Base-by-base conservation (phyloP, 1,140 invertebrate genomes). In the Leptinotarsa undecemlineata region DNA sequence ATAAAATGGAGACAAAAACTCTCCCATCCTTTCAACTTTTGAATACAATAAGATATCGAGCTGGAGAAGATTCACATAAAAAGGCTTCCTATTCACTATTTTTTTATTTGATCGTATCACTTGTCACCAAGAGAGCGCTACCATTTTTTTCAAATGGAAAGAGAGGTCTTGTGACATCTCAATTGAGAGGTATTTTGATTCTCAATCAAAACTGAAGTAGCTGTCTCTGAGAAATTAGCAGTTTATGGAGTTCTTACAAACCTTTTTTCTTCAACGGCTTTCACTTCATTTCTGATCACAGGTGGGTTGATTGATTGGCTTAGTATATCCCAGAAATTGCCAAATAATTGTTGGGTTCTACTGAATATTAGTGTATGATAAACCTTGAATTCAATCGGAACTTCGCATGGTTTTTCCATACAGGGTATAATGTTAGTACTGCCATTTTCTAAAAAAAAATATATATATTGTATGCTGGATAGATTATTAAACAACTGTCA, bases 341-440 rank as follows among this genome's bases (percentile, higher is more conserved):
- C 91, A 20, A 89, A 81, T 26, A 33, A 23, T 74, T 82, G 85
- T 11, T 85, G 86, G 21, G 85, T 84, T 72, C 85, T 84, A 68
- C 85, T 86, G 76, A 89, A 91, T 78, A 90, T 87, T 26, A 91
- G 82, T 70, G 87, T 86, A 77, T 83, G 88, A 81, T 86, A 89
- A 82, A 84, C 90, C 70, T 77, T 85, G 62, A 92, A 82, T 68
- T 90, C 88, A 71, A 84, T 81, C 47, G 91, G 91, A 69, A 92
- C 79, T 14, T 62, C 21, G 79, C 90, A 90, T 23, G 81, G 80
- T 79, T 90, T 85, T 77, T 91, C 92, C 23, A 92, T 77, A 76
- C 90, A 90, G 3, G 91, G 91, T 75, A 93, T 88, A 33, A 93
- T 89, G 85, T 92, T 92, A 67, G 91, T 84, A 73, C 85, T 81